A percentile compares a stretch with the other conserved stretches of the same genome.
Evolutionary conservation across 2,797 vertebrate species (phyloP).

Genomic region (Pygocentrus nattereri): DNA sequence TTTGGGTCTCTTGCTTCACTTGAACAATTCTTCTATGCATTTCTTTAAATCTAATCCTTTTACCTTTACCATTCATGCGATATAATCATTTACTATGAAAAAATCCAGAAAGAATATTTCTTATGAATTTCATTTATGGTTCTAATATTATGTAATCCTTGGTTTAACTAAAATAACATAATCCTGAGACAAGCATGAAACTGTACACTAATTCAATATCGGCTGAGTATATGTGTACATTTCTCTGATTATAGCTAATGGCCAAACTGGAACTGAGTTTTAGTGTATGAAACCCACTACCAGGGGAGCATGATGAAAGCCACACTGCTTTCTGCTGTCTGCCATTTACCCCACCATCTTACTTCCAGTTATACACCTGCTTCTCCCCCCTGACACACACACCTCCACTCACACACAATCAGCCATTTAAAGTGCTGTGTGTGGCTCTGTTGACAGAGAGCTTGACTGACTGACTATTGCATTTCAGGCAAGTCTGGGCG

Average conservation of each 20-base stretch:
- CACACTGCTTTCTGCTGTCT: too few species aligned
- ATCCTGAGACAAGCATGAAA: conserved; percentile 78
- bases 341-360: conserved; percentile 23
- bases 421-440: conserved; percentile 58
- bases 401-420: conserved; percentile 60
- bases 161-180: conserved; percentile 79
- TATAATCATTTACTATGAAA: neutral
- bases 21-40: conserved; percentile 37
- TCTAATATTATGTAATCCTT: conserved; percentile 74
- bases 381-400: conserved; percentile 42
- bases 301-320: too few species aligned
- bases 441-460: conserved; percentile 73
- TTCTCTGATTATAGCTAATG: conserved; percentile 64
- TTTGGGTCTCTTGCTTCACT: conserved; percentile 14
- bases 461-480: conserved; percentile 80
- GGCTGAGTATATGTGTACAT: conserved; percentile 48
- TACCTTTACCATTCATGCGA: neutral
- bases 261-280: conserved; percentile 77
- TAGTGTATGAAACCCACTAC: conserved; percentile 60
- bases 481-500: conserved; percentile 68
- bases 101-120: conserved; percentile 20
- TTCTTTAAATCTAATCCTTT: neutral
- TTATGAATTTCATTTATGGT: conserved; percentile 70
- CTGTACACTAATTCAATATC: conserved; percentile 78
- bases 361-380: conserved; percentile 47